phyloP scores from a whole-genome alignment of 2,113 vertebrate genomes.

The Aptenodytes patagonicus region DNA sequence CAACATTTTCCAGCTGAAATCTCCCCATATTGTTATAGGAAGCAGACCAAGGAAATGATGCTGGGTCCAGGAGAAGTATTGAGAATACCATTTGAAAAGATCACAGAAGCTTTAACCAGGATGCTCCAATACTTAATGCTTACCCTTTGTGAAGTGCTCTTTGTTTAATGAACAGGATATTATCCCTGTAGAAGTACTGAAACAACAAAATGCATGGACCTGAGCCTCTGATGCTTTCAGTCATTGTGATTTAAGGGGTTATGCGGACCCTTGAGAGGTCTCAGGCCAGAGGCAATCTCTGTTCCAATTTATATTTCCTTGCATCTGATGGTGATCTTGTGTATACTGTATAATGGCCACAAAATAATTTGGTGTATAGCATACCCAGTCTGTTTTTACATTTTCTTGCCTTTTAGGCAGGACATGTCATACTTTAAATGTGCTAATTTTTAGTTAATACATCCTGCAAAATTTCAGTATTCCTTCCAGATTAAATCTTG shows the following conservation, averaged over 20 bases:
- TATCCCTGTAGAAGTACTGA: background rate
- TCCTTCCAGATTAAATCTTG: background rate
- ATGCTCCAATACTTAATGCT: background rate
- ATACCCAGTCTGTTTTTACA: background rate
- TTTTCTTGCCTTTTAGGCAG: background rate
- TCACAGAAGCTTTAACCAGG: background rate
- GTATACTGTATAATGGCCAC: background rate
- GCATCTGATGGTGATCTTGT: background rate
- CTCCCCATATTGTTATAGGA: background rate
- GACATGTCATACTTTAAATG: background rate
- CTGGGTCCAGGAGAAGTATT: background rate
- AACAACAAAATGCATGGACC: background rate
- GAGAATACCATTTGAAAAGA: background rate
- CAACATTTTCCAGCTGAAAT: background rate
- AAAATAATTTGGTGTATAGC: background rate
- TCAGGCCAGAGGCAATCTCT: background rate
- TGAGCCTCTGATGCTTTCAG: background rate
- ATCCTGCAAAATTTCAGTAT: background rate
- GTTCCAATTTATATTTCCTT: background rate
- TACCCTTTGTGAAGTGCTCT: background rate
- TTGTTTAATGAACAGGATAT: background rate
- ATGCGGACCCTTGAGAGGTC: background rate
- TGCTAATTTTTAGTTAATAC: background rate
- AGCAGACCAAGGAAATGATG: background rate
- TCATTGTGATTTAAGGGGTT: background rate